phyloP scores from a whole-genome alignment of 2,888 invertebrate genomes.

The Platerodrilus igneus region DNA sequence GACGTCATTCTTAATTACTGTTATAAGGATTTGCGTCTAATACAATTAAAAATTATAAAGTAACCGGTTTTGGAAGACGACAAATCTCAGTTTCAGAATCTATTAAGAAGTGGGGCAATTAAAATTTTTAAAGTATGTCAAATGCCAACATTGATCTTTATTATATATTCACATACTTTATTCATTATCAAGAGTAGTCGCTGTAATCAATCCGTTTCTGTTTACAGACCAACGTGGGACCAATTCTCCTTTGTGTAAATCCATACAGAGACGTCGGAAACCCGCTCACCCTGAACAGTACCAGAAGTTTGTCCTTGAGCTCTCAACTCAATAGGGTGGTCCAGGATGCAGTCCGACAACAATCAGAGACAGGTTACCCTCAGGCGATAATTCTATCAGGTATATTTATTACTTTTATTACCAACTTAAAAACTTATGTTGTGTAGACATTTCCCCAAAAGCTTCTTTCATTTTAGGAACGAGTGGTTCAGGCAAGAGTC shows the following conservation, averaged over 20 bases:
- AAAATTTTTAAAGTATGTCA: too few species aligned
- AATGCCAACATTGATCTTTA: too few species aligned
- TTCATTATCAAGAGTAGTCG: too few species aligned
- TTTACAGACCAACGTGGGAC: conserved; percentile 86
- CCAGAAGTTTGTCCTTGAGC: conserved; percentile 66
- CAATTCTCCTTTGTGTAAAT: conserved; percentile 85
- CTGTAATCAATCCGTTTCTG: too few species aligned
- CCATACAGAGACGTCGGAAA: conserved; percentile 84
- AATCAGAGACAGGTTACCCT: conserved; percentile 92
- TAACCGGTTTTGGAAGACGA: too few species aligned
- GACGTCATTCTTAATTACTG: too few species aligned
- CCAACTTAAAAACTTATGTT: conserved; percentile 16
- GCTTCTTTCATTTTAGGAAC: conserved; percentile 56
- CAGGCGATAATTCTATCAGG: conserved; percentile 92
- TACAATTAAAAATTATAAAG: too few species aligned
- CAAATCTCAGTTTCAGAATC: too few species aligned
- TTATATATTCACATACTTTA: too few species aligned
- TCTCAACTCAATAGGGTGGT: conserved; percentile 85
- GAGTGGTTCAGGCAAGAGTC: conserved; percentile 91
- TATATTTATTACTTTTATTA: conserved; percentile 38
- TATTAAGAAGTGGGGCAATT: too few species aligned
- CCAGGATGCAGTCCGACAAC: conserved; percentile 87
- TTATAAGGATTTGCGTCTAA: too few species aligned
- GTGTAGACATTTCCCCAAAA: conserved; percentile 14
- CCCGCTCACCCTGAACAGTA: conserved; percentile 74